Evolutionary conservation across 2,888 invertebrate genomes (phyloP).

Genomic region (Tanytarsus gracilentus): DNA sequence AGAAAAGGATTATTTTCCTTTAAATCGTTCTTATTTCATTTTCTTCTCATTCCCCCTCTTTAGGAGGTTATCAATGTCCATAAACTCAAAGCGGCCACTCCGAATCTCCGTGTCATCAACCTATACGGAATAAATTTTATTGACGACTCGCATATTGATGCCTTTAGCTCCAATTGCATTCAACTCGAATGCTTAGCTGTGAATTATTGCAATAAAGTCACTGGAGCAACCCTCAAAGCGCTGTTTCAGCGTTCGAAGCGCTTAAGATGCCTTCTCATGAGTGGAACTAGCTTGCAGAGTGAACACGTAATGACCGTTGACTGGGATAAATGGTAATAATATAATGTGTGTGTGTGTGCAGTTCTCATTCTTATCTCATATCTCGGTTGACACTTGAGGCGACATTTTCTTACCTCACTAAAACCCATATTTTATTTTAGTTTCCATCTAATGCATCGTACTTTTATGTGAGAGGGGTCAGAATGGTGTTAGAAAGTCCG

Average conservation of each 20-base stretch:
- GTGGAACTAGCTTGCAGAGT: constrained; percentile 88
- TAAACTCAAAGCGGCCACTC: constrained; percentile 95
- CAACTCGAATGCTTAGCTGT: constrained; percentile 94
- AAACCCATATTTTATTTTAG: neutral
- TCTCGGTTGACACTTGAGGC: no score
- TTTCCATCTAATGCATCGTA: neutral
- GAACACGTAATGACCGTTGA: constrained; percentile 92
- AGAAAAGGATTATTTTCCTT: no score
- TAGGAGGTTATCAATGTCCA: constrained; percentile 94
- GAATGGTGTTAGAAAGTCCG: no score
- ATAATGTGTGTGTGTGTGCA: constrained; percentile 53
- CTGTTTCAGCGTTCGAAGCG: constrained; percentile 88
- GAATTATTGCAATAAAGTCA: constrained; percentile 95
- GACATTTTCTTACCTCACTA: no score
- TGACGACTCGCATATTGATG: constrained; percentile 97
- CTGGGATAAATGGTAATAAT: constrained; percentile 60
- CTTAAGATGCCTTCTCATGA: constrained; percentile 85
- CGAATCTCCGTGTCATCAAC: constrained; percentile 94
- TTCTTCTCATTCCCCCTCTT: no score
- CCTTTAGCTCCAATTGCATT: constrained; percentile 93
- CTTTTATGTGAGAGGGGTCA: no score
- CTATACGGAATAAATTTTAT: constrained; percentile 97
- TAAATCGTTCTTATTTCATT: no score
- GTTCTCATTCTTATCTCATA: no score
- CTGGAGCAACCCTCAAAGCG: constrained; percentile 89